Percentiles rank a stretch among this genome's conserved stretches.
phyloP scores from a whole-genome alignment of 2,888 invertebrate genomes.

The Melanchra persicariae region DNA sequence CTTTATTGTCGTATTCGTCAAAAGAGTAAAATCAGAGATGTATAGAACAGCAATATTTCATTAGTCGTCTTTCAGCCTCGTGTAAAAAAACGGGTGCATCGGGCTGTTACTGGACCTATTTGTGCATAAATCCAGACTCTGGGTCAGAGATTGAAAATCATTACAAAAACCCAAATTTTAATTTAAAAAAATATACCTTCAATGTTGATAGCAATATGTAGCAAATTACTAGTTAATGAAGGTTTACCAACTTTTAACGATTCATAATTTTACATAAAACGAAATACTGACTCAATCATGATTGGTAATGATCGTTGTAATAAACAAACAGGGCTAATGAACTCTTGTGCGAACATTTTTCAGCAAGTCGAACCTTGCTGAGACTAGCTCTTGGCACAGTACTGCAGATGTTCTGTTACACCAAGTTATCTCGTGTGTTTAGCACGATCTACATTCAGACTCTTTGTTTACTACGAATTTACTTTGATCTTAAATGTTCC shows the following conservation, averaged over 20 bases:
- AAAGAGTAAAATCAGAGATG: no score
- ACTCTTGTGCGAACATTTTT: constrained; percentile 26
- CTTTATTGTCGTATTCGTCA: no score
- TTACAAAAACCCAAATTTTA: no score
- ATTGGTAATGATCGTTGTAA: neutral
- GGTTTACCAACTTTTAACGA: neutral
- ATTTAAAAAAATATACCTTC: no score
- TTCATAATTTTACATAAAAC: neutral
- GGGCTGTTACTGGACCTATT: no score
- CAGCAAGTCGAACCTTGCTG: constrained; percentile 5
- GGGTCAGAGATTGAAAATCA: no score
- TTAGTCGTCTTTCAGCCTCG: no score
- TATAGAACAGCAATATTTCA: no score
- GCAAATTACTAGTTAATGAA: neutral
- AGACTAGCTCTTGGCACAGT: constrained; percentile 25
- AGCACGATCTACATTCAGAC: constrained; percentile 35
- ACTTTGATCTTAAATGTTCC: constrained; percentile 14
- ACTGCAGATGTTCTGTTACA: constrained; percentile 34
- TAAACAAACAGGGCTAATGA: constrained; percentile 9
- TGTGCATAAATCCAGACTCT: no score
- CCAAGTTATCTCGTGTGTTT: constrained; percentile 31
- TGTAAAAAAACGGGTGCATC: no score
- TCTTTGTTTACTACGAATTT: constrained; percentile 25
- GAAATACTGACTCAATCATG: constrained; percentile 1
- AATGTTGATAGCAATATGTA: neutral